Conservation (phyloP, 2,113 vertebrate genomes). For the Cyrtonyx montezumae region DNA sequence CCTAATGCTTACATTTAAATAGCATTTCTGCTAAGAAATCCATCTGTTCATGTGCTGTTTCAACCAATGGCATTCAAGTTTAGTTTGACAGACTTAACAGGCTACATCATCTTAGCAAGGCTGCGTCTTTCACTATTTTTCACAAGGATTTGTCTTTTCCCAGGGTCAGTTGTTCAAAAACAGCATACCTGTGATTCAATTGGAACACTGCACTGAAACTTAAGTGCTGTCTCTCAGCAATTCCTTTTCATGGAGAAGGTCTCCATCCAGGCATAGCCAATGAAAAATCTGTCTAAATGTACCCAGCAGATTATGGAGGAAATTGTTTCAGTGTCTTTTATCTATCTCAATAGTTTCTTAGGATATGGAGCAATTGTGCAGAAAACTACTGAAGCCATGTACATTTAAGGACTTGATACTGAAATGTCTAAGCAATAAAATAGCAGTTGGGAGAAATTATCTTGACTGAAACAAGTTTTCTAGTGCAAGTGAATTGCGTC, state of each 20-base stretch:
- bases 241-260: background rate
- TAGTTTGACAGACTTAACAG: background rate
- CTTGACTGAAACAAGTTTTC: background rate
- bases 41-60: background rate
- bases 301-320: background rate
- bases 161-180: background rate
- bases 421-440: background rate
- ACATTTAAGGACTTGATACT: constrained; percentile 43
- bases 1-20: background rate
- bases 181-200: background rate
- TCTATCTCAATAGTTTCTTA: constrained; percentile 46
- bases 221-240: background rate
- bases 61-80: background rate
- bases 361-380: constrained; percentile 43
- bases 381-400: background rate
- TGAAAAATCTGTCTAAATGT: background rate
- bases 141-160: background rate
- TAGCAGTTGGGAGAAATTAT: background rate
- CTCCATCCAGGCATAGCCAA: background rate
- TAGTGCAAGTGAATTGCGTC: background rate
- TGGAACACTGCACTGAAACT: background rate
- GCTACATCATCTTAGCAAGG: background rate
- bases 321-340: background rate
- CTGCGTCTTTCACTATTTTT: rapidly evolving
- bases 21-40: background rate